Evolutionary conservation across 2,797 vertebrate species (phyloP).

Genomic region (Selene dorsalis): DNA sequence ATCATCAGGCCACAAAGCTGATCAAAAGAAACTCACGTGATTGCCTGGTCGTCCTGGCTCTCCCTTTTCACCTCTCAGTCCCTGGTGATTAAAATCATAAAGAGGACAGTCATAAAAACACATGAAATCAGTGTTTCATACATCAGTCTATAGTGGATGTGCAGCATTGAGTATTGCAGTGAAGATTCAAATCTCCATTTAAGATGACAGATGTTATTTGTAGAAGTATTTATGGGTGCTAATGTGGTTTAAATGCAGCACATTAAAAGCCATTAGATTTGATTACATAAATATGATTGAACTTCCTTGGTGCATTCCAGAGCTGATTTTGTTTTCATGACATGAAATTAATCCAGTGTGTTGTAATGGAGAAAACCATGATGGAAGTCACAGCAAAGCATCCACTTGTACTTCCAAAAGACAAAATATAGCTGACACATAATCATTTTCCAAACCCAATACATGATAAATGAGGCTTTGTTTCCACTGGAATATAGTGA

Average conservation of each 20-base stretch:
- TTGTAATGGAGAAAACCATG: conserved; percentile 38
- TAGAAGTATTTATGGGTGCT: background rate
- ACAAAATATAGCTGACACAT: conserved; percentile 25
- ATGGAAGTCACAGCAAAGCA: conserved; percentile 31
- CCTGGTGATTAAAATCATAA: conserved; percentile 81
- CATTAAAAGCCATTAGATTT: conserved; percentile 26
- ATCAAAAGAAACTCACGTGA: conserved; percentile 81
- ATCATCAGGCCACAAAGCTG: conserved; percentile 10
- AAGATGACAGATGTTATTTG: conserved; percentile 8
- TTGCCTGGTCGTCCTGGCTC: conserved; percentile 86
- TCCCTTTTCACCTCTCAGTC: conserved; percentile 90
- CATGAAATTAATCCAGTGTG: conserved; percentile 34
- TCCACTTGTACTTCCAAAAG: conserved; percentile 42
- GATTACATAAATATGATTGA: background rate
- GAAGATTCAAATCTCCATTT: conserved; percentile 12
- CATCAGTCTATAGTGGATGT: accelerated
- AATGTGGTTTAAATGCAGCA: conserved; percentile 25
- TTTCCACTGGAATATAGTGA: conserved; percentile 19
- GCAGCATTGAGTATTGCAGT: background rate
- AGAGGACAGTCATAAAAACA: background rate
- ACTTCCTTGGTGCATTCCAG: conserved; percentile 11
- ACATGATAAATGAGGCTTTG: conserved; percentile 1
- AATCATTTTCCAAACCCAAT: conserved; percentile 37
- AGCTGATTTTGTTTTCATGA: conserved; percentile 30
- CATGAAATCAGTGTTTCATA: conserved; percentile 9